Conservation (phyloP, 2,888 invertebrate species). For the Escarpia spicata region DNA sequence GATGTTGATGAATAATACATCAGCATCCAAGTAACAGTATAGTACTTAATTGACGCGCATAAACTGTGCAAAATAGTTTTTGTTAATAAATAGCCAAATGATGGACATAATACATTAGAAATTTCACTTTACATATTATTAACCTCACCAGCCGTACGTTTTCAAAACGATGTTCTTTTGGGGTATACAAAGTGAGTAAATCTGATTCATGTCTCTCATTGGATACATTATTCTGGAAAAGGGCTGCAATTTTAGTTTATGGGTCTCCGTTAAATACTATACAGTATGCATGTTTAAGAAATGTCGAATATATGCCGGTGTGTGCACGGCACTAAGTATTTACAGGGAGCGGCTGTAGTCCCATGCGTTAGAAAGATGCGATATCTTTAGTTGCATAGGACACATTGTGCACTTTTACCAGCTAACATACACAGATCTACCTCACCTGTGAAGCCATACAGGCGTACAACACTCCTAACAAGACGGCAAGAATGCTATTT, state of each 20-base stretch:
- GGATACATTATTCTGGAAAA: neutral
- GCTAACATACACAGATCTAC: slow-evolving; percentile 1
- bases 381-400: neutral
- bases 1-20: neutral
- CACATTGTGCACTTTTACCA: neutral
- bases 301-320: neutral
- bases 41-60: neutral
- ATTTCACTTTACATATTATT: neutral
- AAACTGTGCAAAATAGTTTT: neutral
- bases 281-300: neutral
- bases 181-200: neutral
- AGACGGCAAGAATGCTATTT: neutral
- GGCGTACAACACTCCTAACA: neutral
- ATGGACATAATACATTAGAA: neutral
- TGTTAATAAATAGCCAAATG: neutral
- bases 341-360: neutral
- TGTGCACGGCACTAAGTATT: neutral
- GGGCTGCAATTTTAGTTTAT: neutral
- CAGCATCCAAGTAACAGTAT: neutral
- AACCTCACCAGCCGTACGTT: neutral
- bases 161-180: neutral
- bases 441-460: neutral
- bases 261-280: neutral
- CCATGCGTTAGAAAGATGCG: neutral
- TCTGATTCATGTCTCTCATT: neutral